These are phyloP conservation scores for Chrysomela aeneicollis DNA, from an alignment of 2,888 invertebrate genomes.

Conservation along the genomic window DNA sequence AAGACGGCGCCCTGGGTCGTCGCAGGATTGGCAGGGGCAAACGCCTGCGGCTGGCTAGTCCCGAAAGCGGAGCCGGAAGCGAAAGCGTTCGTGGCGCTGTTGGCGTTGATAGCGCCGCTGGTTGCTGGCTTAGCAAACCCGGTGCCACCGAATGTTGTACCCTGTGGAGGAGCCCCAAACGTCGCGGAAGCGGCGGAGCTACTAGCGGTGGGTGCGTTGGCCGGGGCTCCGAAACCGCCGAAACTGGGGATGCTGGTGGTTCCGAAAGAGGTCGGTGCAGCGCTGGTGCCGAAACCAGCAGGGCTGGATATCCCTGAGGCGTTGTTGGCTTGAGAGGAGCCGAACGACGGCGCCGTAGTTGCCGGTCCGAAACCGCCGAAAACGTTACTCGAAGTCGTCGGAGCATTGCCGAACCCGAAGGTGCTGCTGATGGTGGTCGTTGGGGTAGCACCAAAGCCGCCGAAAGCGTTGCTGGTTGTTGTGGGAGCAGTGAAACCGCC, in stretches of 20 bases:
- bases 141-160: constrained; percentile 23
- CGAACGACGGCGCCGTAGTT: not conserved
- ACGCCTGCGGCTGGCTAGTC: constrained; percentile 12
- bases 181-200: constrained; percentile 34
- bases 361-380: constrained; percentile 44
- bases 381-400: constrained; percentile 5
- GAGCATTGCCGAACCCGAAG: not conserved
- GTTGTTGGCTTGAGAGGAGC: constrained; percentile 19
- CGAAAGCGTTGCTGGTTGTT: constrained; percentile 20
- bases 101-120: constrained; percentile 4
- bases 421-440: constrained; percentile 25
- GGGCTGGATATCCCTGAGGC: constrained; percentile 25
- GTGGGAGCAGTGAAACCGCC: constrained; percentile 22
- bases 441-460: constrained; percentile 39
- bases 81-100: constrained; percentile 11
- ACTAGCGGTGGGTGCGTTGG: constrained; percentile 15
- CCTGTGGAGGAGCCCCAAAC: constrained; percentile 32
- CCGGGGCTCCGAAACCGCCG: constrained; percentile 17
- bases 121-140: constrained; percentile 8
- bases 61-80: constrained; percentile 27
- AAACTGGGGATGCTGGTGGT: constrained; percentile 19
- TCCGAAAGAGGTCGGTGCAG: constrained; percentile 43
- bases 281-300: constrained; percentile 41
- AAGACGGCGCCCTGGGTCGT: constrained; percentile 23
- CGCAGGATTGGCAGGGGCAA: constrained; percentile 11